Percentiles rank a stretch among this genome's conserved stretches.
These are phyloP conservation scores for Papilio aristodemus DNA, from an alignment of 1,140 invertebrate genomes.

Conservation along the genomic window DNA sequence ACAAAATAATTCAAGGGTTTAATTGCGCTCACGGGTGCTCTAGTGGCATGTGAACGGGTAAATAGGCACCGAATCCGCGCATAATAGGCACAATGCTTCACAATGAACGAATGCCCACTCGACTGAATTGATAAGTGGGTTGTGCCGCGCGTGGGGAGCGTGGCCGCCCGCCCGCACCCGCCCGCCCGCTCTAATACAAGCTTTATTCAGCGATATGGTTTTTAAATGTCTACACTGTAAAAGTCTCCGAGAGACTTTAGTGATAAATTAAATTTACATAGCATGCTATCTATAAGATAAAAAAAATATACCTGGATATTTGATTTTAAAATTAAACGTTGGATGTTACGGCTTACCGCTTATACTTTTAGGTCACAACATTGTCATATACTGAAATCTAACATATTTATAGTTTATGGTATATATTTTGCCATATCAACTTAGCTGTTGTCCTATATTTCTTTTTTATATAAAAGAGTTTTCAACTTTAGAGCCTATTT, in stretches of 20 bases:
- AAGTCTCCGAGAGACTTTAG: constrained; percentile 35
- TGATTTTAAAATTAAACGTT: too few relatives aligned
- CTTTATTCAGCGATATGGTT: constrained; percentile 25
- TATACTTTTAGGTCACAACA: too few relatives aligned
- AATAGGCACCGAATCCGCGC: constrained; percentile 70
- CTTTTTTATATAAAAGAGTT: too few relatives aligned
- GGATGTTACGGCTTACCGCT: too few relatives aligned
- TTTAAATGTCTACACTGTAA: constrained; percentile 37
- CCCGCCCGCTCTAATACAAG: constrained; percentile 37
- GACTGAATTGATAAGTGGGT: constrained; percentile 78
- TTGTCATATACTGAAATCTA: too few relatives aligned
- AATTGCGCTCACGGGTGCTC: constrained; percentile 43
- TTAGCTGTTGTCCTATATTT: too few relatives aligned
- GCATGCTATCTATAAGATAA: too few relatives aligned
- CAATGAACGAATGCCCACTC: constrained; percentile 78
- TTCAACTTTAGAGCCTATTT: too few relatives aligned
- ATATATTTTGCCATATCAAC: too few relatives aligned
- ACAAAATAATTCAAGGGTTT: constrained; percentile 43
- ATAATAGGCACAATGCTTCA: constrained; percentile 76
- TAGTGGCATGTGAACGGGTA: constrained; percentile 69
- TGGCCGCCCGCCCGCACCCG: constrained; percentile 55
- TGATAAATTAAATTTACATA: not conserved
- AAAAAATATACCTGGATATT: too few relatives aligned
- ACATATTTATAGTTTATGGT: too few relatives aligned
- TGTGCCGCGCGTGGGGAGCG: constrained; percentile 66